Evolutionary conservation across 2,888 invertebrate species (phyloP), one percentile per base, ranked within the genome.

Genomic region (Eilema caniola): DNA sequence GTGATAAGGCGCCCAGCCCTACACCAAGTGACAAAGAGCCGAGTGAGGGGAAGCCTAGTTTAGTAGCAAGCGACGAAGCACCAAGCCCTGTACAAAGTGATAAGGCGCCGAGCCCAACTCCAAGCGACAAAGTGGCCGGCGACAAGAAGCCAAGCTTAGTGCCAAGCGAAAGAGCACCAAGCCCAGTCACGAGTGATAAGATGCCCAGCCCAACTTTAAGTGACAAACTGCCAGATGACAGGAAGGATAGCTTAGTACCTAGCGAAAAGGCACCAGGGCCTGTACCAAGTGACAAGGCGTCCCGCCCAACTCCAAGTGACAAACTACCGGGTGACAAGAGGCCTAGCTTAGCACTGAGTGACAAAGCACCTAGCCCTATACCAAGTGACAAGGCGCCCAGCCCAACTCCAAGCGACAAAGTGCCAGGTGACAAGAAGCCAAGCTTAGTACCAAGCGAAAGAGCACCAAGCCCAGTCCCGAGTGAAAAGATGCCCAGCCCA

Each of bases 301-400:
- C 47, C 1, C 80, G 67, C 37, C 63, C 59, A n/a, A 14, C 25
- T 11, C n/a, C 2, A n/a, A 62, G 66, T 60, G 71, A 71, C 3
- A 69, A 73, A n/a, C n/a, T 25, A 12, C n/a, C 2, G 23, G 62
- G 66, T 60, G 71, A 71, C 3, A 69, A 73, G 7, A 47, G 37
- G 2, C 24, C 31, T 0, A 73, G 53, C 4, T 28, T 60, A 24
- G 2, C 23, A 31, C 2, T 0, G 57, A 74, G 1, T 12, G 31
- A 33, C 31, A 70, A 33, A 33, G 31, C n/a, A n/a, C n/a, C n/a
- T n/a, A n/a, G n/a, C n/a, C n/a, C n/a, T n/a, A n/a, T 8, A 7
- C 8, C 3, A 3, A 12, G 1, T 37, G 33, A 37, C 12, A 37
- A 37, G 33, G 12, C 11, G 33, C 12, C 33, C 12, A 37, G 33